These are phyloP conservation scores for Eupithecia subumbrata DNA, from an alignment of 2,888 invertebrate genomes.

Conservation along the genomic window DNA sequence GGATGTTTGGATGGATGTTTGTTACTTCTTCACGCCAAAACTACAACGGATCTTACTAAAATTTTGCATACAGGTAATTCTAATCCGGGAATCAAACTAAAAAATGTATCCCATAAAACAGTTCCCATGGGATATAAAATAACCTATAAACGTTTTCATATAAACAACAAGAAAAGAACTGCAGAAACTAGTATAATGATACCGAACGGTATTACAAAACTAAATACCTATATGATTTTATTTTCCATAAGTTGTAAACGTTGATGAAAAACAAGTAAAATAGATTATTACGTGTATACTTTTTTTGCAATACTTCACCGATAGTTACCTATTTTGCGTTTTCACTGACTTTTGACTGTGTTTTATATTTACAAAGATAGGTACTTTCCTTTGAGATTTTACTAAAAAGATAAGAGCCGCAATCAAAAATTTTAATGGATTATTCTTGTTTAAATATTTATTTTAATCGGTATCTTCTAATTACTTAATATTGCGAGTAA, in stretches of 20 bases:
- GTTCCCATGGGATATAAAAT: too few species aligned
- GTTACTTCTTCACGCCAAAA: too few species aligned
- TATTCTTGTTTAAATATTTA: slow-evolving; percentile 7
- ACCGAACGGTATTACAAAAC: too few species aligned
- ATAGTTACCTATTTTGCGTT: not conserved
- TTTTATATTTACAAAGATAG: not conserved
- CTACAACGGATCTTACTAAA: too few species aligned
- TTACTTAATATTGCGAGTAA: not conserved
- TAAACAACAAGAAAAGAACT: too few species aligned
- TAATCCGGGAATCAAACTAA: too few species aligned
- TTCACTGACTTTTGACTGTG: not conserved
- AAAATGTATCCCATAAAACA: too few species aligned
- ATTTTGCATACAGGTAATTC: too few species aligned
- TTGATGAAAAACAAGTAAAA: not conserved
- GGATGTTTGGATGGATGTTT: too few species aligned
- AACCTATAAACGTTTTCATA: too few species aligned
- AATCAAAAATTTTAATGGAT: slow-evolving; percentile 13
- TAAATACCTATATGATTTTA: not conserved
- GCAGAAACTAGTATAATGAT: too few species aligned
- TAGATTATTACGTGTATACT: not conserved
- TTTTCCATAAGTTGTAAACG: not conserved
- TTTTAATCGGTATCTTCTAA: slow-evolving; percentile 1
- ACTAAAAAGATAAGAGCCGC: not conserved
- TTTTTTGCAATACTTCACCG: too few species aligned
- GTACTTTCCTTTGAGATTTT: not conserved